Base-by-base conservation (phyloP, 2,888 invertebrate genomes). In the Apamea sordens region DNA sequence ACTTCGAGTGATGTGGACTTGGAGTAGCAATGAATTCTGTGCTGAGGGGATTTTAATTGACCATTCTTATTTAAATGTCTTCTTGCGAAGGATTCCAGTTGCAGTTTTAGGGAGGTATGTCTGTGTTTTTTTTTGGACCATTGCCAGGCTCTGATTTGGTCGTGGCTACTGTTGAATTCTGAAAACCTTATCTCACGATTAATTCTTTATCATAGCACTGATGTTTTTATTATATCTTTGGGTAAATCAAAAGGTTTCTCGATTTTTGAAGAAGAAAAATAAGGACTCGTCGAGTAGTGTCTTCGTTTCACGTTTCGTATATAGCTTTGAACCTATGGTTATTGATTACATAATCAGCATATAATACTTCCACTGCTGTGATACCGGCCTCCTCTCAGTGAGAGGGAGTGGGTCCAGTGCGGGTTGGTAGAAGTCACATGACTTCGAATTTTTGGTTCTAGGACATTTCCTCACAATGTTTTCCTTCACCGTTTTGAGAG, bases 1-100 rank as follows among this genome's bases (percentile, higher is more conserved):
- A 90, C 88, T 92, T 92, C 89, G 86, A 92, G 92, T 92, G 90
- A 91, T 91, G 88, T 86, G 87, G 90, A 84, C 85, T 86, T 91
- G 88, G 86, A 93, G 92, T 92, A 91, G 92, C 92, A 92, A 92
- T 93, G 91, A 92, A 94, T 93, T 92, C 89, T 90, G 83, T 85
- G 44, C 77, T 81, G 86, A 88, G 88, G 83, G 89, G 87, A 88
- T 88, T 91, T 90, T 89, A 89, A 89, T 86, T 87, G 90, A 89
- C 87, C 86, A 90, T 90, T 88, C 87, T 88, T 87, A 86, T 79
- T 83, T 89, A 87, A 86, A 89, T 85, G 79, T 80, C 77, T 71
- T 77, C 36, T 68, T 82, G 44, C 65, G 50, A 79, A n/a, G 71
- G 63, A 70, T 87, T 85, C 82, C 56, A 67, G 79, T 74, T 83